Base-by-base conservation (phyloP, 2,113 vertebrate genomes). In the Trogon surrucura region DNA sequence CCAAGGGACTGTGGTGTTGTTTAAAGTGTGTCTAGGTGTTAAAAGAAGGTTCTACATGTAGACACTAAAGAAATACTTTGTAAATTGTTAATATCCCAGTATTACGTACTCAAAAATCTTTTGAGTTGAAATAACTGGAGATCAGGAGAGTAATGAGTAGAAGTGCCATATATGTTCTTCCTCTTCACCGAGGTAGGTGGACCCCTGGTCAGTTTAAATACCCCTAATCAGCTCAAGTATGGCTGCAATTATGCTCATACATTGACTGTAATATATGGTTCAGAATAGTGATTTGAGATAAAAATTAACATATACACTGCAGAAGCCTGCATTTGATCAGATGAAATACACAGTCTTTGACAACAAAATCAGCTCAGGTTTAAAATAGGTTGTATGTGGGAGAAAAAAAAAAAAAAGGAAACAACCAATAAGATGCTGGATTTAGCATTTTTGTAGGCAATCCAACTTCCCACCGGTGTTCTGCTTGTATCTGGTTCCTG, bases 401-500 rank as follows among this genome's bases (percentile, higher is more conserved):
- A 36, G 36, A 44, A 95, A 51, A 78, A 83, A 95, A 51, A 78
- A 83, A 80, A 41, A 85, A n/a, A 26, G 36, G 89, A 94, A 88
- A 2, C 27, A 58, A 25, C 18, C 71, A 94, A 17, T 62, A 80
- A 61, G 2, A 29, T 67, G 22, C 29, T 71, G 5, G 16, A 71
- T 86, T 92, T 86, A 91, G 7, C 32, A 22, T 67, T 92, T 91
- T 58, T 78, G 41, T 71, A 69, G 72, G 80, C 56, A 93, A 79
- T 64, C 15, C 27, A 74, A 3, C 53, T 74, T 86, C 80, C 44
- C 44, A 84, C 4, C 2, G 30, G 32, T 74, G 29, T 80, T 64
- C 64, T 88, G 44, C 19, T 82, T 47, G 45, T 47, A 80, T 10
- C 17, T 86, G n/a, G 16, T 38, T 88, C 19, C 16, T 30, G 8